A percentile compares a stretch with the other conserved stretches of the same genome.
Conservation (phyloP, 30 jellyfish, hydroid and myxozoan species). For the Aurelia coerulea region DNA sequence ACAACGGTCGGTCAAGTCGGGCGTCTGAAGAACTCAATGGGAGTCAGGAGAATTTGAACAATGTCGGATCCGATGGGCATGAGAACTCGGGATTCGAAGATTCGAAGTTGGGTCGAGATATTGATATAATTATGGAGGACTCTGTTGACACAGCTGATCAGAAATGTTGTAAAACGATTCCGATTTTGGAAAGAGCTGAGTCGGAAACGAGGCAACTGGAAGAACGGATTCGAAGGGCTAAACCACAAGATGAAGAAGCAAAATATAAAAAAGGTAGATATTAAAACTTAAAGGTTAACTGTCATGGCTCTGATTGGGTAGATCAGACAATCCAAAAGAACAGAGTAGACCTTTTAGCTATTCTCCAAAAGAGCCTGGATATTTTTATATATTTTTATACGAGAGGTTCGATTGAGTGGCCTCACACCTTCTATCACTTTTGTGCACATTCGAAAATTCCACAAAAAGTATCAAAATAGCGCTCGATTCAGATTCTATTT, state of each 20-base stretch:
- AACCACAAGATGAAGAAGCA: constrained; percentile 38
- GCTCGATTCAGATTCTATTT: no score
- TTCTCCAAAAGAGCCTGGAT: no score
- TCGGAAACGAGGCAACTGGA: constrained; percentile 41
- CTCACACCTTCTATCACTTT: no score
- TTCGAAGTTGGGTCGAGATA: constrained; percentile 19
- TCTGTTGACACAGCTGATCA: constrained; percentile 4
- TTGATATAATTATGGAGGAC: neutral
- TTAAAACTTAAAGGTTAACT: neutral
- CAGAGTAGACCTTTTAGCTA: neutral
- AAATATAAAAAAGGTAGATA: constrained; percentile 53
- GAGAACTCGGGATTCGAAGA: constrained; percentile 34
- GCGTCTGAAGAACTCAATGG: constrained; percentile 79
- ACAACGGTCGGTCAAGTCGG: constrained; percentile 73
- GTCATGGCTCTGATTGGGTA: neutral
- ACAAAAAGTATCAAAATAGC: no score
- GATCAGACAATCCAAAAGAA: neutral
- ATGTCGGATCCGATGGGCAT: constrained; percentile 29
- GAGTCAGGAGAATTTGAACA: constrained; percentile 46
- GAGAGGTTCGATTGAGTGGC: no score
- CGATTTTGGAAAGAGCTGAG: constrained; percentile 11
- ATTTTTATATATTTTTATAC: no score
- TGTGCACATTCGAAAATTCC: no score
- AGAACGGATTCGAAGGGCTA: constrained; percentile 47
- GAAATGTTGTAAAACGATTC: neutral